Evolutionary conservation across 2,797 vertebrate species (phyloP), one percentile per base, ranked within the genome.

Genomic region (Antennarius maculatus): DNA sequence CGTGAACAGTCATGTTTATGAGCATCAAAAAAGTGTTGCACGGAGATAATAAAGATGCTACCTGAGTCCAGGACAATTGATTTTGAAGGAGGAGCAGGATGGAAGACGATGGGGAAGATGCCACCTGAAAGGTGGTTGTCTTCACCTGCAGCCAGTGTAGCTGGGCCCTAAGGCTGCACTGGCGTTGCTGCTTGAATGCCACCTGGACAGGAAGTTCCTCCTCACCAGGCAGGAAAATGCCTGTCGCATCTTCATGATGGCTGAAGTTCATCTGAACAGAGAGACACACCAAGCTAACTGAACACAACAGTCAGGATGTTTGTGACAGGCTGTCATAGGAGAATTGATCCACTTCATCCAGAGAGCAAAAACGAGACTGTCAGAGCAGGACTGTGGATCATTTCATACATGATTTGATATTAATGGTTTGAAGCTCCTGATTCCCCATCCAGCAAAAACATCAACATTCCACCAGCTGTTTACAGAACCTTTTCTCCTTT

Each of bases 81-180:
- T 80, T 97, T 99, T 7, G 98, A 97, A 86, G 97, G 98, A 49
- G 94, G 91, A 28, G 99, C 97, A 0, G 98, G 98, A 68, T 99
- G 95, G 89, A 99, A 99, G 3, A 96, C 94, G 42, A 96, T 95
- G 66, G 97, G 96, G 76, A 99, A 99, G 84, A 99, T 94, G 0
- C 96, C 95, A 28, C 96, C 97, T 7, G 95, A 93, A 52, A 99
- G 90, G 27, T 99, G 97, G 86, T 96, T 98, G 87, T 17, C 39
- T 55, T 47, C 62, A 99, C 97, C 96, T 99, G 98, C 29, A 99
- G 87, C 97, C 97, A 98, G 82, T 96, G 94, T n/a, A 99, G 66
- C 54, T 95, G 95, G 8, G 98, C 97, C 48, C 98, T 86, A 68
- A 99, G 86, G 82, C 97, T 95, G 66, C 96, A 94, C 55, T 99